Evolutionary conservation across 2,888 invertebrate species (phyloP).

Genomic region (Resseliella maxima): DNA sequence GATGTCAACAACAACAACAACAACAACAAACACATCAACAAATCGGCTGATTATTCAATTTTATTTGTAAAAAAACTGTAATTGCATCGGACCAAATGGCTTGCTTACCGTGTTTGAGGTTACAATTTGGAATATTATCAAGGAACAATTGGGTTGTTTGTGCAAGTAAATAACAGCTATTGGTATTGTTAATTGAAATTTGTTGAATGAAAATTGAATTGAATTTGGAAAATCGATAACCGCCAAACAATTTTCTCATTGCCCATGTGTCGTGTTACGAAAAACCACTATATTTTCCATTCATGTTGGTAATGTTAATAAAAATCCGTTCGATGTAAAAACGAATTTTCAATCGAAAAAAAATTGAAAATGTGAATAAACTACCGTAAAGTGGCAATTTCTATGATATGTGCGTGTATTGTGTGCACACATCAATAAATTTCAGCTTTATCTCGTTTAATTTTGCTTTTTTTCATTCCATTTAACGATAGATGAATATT

Average conservation of each 20-base stretch:
- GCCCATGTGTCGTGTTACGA: neutral
- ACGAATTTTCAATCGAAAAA: neutral
- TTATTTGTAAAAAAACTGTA: neutral
- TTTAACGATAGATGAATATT: neutral
- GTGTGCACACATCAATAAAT: slow-evolving; percentile 18
- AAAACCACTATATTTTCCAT: neutral
- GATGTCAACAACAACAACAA: too few relatives aligned
- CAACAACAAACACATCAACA: too few relatives aligned
- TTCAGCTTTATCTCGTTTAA: neutral
- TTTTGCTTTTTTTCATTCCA: too few relatives aligned
- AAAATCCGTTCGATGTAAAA: too few relatives aligned
- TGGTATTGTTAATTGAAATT: slow-evolving; percentile 36
- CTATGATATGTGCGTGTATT: neutral
- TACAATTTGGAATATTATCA: neutral
- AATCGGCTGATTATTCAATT: too few relatives aligned
- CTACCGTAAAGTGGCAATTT: neutral
- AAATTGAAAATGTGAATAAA: neutral
- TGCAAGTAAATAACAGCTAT: neutral
- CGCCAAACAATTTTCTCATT: neutral
- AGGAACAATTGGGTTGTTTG: neutral
- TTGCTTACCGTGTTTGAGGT: neutral
- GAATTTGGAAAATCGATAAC: slow-evolving; percentile 38
- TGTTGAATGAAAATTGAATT: neutral
- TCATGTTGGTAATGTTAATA: neutral
- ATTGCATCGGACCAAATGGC: neutral